phyloP scores from a whole-genome alignment of 1,140 invertebrate species.

The Muscidifurax raptorellus region DNA sequence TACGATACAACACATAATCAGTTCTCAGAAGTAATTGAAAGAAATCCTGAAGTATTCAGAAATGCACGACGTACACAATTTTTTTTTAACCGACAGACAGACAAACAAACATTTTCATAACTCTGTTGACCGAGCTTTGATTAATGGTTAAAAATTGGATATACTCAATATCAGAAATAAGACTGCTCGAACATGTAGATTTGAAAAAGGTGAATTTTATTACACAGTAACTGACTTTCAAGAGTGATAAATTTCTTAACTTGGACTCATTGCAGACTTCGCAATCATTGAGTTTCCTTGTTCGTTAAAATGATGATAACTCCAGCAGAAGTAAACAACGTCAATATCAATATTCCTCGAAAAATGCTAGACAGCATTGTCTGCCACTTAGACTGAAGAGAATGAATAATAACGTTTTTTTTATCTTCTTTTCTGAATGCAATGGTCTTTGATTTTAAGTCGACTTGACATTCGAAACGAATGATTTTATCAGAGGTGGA shows the following conservation, averaged over 20 bases:
- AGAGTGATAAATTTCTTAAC: conserved; percentile 32
- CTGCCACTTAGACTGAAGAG: conserved; percentile 66
- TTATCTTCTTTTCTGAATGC: conserved; percentile 28
- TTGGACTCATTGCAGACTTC: neutral
- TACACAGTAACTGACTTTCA: conserved; percentile 34
- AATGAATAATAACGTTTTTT: conserved; percentile 40
- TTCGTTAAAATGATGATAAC: conserved; percentile 53
- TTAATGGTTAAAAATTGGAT: conserved; percentile 10
- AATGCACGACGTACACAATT: conserved; percentile 1
- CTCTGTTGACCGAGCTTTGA: neutral
- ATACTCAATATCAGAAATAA: neutral
- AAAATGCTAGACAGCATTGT: conserved; percentile 61
- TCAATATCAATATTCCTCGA: conserved; percentile 66
- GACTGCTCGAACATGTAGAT: neutral
- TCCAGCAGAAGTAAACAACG: conserved; percentile 64
- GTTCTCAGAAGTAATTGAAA: neutral
- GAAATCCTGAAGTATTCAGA: conserved; percentile 25
- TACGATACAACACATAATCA: neutral
- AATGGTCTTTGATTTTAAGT: neutral
- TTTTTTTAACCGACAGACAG: conserved; percentile 5
- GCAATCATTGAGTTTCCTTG: conserved; percentile 31
- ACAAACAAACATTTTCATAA: conserved; percentile 16
- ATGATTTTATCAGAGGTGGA: conserved; percentile 17
- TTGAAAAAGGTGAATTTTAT: conserved; percentile 10
- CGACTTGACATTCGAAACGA: neutral